Base-by-base conservation (phyloP, 2,888 invertebrate species). In the Candidula unifasciata region DNA sequence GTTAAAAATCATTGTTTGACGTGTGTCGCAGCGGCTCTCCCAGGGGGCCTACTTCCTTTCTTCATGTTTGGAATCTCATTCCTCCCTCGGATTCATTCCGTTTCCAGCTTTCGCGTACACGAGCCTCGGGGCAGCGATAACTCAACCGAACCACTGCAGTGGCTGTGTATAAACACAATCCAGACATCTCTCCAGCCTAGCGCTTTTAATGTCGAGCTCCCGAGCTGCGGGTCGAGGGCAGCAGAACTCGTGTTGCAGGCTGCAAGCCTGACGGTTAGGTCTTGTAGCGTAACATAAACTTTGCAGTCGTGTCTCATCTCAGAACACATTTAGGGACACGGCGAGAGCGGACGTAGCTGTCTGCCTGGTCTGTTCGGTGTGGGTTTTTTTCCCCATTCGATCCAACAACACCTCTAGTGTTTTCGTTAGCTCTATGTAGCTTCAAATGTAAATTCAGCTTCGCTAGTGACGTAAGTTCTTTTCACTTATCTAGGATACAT, bases 41-140 rank as follows among this genome's bases (percentile, higher is more conserved):
- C 64, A 57, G 76, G 57, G 76, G 76, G 76, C 57, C 27, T 76
- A 21, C 57, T 57, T 33, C 27, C 76, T 54, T 30, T 16, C 37
- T 37, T 33, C 73, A 35, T 73, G 73, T 73, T 73, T 73, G 21
- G 73, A 73, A 74, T 74, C 44, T 74, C 52, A 21, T 33, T 33
- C 71, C 74, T 10, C 37, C 44, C 44, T 0, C 24, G 21, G 30
- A 33, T 35, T 74, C 74, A n/a, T 44, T 74, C 52, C 37, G 21
- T 69, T n/a, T 16, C 27, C 69, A n/a, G 21, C 24, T 13, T 21
- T 60, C 5, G 60, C 21, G 21, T n/a, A 24, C 60, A 21, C n/a
- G 60, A n/a, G n/a, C 24, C 60, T 60, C 60, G 24, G 8, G n/a
- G 60, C 60, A 60, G 60, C 60, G 60, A 60, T n/a, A 60, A n/a